Evolutionary conservation across 2,888 invertebrate species (phyloP).

Genomic region (Ormyrus pomaceus): DNA sequence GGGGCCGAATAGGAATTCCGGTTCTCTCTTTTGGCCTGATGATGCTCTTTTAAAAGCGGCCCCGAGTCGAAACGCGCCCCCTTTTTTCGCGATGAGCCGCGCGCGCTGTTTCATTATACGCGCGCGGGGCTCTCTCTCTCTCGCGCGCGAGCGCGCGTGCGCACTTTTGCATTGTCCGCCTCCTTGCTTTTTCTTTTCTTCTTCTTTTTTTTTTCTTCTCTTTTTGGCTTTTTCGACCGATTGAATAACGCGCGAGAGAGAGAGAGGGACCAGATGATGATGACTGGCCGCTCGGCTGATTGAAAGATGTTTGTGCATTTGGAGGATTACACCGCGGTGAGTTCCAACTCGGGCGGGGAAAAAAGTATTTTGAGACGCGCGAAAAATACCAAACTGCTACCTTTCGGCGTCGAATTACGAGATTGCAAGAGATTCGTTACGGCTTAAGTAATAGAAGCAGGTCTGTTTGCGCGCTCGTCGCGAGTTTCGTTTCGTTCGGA

Average conservation of each 20-base stretch:
- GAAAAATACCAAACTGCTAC: too few species aligned
- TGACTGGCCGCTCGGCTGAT: background rate
- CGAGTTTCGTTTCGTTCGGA: too few species aligned
- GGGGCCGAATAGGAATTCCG: conserved; percentile 32
- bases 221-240: background rate
- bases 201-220: background rate
- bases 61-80: too few species aligned
- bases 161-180: background rate
- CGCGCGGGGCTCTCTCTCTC: background rate
- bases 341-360: background rate
- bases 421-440: too few species aligned
- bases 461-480: too few species aligned
- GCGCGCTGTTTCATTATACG: background rate
- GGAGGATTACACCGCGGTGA: too few species aligned
- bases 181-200: background rate
- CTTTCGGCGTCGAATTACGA: too few species aligned
- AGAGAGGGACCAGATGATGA: background rate
- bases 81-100: too few species aligned
- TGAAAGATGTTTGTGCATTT: too few species aligned
- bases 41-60: conserved; percentile 23
- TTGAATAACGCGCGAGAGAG: background rate
- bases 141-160: background rate
- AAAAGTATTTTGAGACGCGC: background rate
- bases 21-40: conserved; percentile 29
- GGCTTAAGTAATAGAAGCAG: too few species aligned